Percentiles rank a stretch among this genome's conserved stretches.
These are phyloP conservation scores for Lasiommata megera DNA, from an alignment of 2,888 invertebrate species.

Conservation along the genomic window DNA sequence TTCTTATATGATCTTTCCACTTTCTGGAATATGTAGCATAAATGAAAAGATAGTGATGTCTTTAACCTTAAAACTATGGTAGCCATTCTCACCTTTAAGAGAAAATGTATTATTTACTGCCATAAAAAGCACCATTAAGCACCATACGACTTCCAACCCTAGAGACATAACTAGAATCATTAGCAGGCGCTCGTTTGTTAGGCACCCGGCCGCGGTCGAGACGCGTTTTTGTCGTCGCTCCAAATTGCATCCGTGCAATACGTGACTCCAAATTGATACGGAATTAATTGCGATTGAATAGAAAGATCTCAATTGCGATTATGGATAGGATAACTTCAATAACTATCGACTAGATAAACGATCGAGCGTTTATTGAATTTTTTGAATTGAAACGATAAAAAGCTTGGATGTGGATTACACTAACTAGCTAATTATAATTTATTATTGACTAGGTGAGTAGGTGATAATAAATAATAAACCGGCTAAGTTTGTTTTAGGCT, in stretches of 20 bases:
- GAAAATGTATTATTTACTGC: slow-evolving; percentile 6
- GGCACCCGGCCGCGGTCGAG: slow-evolving; percentile 70
- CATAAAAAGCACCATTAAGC: slow-evolving; percentile 15
- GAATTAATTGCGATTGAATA: slow-evolving; percentile 61
- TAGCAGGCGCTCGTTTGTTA: slow-evolving; percentile 79
- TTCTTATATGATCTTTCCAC: too few species aligned
- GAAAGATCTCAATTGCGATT: slow-evolving; percentile 6
- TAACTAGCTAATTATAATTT: too few species aligned
- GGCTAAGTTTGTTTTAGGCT: too few species aligned
- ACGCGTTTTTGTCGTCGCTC: slow-evolving; percentile 74
- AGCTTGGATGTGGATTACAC: too few species aligned
- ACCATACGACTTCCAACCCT: slow-evolving; percentile 33
- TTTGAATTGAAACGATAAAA: too few species aligned
- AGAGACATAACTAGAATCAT: slow-evolving; percentile 66
- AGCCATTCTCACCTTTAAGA: slow-evolving; percentile 7
- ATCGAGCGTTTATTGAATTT: slow-evolving; percentile 1
- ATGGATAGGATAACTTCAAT: not conserved
- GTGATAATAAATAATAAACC: too few species aligned
- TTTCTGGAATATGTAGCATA: too few species aligned
- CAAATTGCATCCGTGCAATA: slow-evolving; percentile 79
- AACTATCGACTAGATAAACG: not conserved
- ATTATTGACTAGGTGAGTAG: too few species aligned
- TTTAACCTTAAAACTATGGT: not conserved
- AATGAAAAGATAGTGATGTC: too few species aligned
- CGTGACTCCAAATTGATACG: slow-evolving; percentile 73